phyloP scores from a whole-genome alignment of 1,140 invertebrate genomes.

The Octopus bimaculoides region DNA sequence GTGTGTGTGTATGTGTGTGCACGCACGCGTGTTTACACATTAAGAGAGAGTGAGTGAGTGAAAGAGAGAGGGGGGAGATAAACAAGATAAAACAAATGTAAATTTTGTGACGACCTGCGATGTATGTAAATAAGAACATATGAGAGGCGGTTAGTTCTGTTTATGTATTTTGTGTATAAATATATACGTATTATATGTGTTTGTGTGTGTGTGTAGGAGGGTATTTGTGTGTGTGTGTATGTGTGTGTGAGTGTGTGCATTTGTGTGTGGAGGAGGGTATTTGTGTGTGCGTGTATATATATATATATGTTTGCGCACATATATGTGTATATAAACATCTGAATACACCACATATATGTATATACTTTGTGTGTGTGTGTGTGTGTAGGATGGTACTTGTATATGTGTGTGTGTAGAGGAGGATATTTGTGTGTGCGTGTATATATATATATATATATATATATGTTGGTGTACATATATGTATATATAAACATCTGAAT shows the following conservation, averaged over 20 bases:
- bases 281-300: neutral
- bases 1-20: neutral
- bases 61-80: too few species aligned
- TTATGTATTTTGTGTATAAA: neutral
- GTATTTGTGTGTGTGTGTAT: neutral
- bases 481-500: neutral
- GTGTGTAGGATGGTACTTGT: neutral
- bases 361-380: neutral
- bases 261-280: neutral
- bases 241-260: neutral
- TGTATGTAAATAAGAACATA: neutral
- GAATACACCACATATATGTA: neutral
- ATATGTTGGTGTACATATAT: slow-evolving; percentile 1
- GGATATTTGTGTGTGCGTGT: neutral
- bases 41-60: neutral
- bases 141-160: too few species aligned
- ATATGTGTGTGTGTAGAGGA: neutral
- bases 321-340: neutral
- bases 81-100: neutral
- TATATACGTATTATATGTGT: neutral
- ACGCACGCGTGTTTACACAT: neutral
- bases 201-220: neutral
- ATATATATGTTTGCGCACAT: neutral
- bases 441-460: slow-evolving; percentile 10
- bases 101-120: neutral